A percentile compares a stretch with the other conserved stretches of the same genome.
Conservation (phyloP, 35 echinoderm and acorn worm species). For the Holothuria glaberrima region DNA sequence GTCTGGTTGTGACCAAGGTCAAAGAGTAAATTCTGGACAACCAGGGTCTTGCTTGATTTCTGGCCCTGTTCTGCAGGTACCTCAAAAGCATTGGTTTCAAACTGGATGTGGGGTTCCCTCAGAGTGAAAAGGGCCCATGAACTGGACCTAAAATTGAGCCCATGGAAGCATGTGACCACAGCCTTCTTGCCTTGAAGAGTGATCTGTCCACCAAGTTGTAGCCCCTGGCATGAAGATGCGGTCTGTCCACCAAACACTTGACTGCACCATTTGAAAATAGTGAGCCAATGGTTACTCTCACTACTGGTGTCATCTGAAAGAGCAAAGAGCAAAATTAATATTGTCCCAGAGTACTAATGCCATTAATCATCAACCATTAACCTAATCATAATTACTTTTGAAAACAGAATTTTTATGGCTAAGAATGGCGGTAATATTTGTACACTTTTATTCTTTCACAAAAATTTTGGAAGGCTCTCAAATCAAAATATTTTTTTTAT, state of each 20-base stretch:
- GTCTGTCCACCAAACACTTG: slow-evolving; percentile 8
- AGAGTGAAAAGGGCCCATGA: slow-evolving; percentile 96
- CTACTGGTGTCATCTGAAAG: not conserved
- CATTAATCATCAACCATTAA: no score
- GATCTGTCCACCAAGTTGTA: slow-evolving; percentile 86
- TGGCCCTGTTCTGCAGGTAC: slow-evolving; percentile 53
- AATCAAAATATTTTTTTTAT: no score
- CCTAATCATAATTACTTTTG: no score
- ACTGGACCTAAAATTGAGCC: slow-evolving; percentile 90
- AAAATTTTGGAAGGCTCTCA: no score
- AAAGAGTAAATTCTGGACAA: slow-evolving; percentile 90
- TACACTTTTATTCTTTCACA: no score
- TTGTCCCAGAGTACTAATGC: no score
- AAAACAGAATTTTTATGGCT: no score
- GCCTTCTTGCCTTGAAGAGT: slow-evolving; percentile 78
- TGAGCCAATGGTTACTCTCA: slow-evolving; percentile 80
- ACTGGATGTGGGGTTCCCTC: slow-evolving; percentile 88
- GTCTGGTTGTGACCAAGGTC: slow-evolving; percentile 97
- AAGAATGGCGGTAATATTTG: no score
- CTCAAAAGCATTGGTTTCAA: slow-evolving; percentile 90
- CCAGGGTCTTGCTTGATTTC: slow-evolving; percentile 54
- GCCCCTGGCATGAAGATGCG: slow-evolving; percentile 35
- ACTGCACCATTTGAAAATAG: slow-evolving; percentile 67
- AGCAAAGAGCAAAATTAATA: no score
- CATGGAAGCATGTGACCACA: slow-evolving; percentile 90